phyloP scores from a whole-genome alignment of 2,797 vertebrate genomes.

The Catostomus latipinnis region DNA sequence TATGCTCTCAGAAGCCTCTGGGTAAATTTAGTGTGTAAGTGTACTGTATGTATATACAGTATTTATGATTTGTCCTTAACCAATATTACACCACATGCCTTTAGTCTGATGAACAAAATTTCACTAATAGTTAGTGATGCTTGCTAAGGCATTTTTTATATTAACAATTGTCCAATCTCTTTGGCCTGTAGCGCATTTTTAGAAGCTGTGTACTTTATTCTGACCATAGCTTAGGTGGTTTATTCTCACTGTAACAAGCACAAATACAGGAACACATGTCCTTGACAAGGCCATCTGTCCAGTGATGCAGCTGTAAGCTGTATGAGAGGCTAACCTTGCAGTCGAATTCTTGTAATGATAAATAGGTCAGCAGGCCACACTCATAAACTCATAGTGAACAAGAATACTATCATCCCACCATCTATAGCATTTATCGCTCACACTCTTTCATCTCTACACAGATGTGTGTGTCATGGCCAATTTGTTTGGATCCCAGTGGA shows the following conservation, averaged over 20 bases:
- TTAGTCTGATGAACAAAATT: neutral
- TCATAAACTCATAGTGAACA: neutral
- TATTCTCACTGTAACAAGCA: slow-evolving; percentile 8
- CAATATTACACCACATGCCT: neutral
- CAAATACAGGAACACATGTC: slow-evolving; percentile 9
- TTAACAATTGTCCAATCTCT: neutral
- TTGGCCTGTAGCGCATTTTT: neutral
- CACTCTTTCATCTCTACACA: neutral
- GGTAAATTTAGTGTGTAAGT: neutral
- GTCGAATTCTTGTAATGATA: slow-evolving; percentile 17
- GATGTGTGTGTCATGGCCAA: neutral
- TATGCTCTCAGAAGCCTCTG: neutral
- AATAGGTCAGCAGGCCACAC: slow-evolving; percentile 19
- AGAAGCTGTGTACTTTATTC: neutral
- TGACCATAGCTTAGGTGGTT: slow-evolving; percentile 6
- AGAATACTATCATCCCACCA: neutral
- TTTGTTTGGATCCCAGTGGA: neutral
- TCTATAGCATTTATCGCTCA: slow-evolving; percentile 2
- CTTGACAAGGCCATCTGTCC: slow-evolving; percentile 33
- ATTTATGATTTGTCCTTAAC: slow-evolving; percentile 4
- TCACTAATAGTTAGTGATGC: neutral
- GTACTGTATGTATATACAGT: neutral
- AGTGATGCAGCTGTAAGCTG: slow-evolving; percentile 2
- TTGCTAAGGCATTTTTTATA: too few species aligned
- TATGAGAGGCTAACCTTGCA: slow-evolving; percentile 16